Conservation (phyloP, 2,797 vertebrate genomes). For the Schizopygopsis pylzovi region DNA sequence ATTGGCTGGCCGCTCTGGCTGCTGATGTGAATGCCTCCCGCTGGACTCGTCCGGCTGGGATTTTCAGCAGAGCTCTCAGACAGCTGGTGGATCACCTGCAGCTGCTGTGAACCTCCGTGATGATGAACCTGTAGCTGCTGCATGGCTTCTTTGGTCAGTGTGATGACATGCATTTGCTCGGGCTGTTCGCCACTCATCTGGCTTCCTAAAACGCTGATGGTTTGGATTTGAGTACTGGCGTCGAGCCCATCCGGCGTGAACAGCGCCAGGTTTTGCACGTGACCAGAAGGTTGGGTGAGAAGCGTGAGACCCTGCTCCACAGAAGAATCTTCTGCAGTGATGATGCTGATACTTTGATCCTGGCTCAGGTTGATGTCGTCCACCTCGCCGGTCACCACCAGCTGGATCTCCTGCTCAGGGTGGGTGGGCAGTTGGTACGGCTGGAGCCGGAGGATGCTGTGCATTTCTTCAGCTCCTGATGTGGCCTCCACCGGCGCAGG, state of each 20-base stretch:
- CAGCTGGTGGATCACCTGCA: constrained; percentile 71
- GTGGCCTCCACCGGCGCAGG: constrained; percentile 39
- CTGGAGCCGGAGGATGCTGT: constrained; percentile 87
- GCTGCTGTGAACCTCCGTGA: constrained; percentile 77
- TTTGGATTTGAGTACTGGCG: constrained; percentile 79
- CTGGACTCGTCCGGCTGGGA: constrained; percentile 73
- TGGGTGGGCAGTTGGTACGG: constrained; percentile 84
- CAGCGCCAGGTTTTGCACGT: constrained; percentile 84
- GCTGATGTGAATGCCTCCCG: constrained; percentile 69
- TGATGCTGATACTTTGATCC: constrained; percentile 86
- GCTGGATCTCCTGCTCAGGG: constrained; percentile 89
- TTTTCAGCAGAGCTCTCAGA: constrained; percentile 62
- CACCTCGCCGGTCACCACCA: constrained; percentile 87
- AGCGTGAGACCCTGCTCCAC: constrained; percentile 78
- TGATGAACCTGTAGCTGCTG: constrained; percentile 88
- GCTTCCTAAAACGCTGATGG: constrained; percentile 79
- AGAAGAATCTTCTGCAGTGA: constrained; percentile 74
- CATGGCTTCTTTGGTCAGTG: constrained; percentile 90
- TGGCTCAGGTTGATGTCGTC: constrained; percentile 86
- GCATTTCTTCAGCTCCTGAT: constrained; percentile 76
- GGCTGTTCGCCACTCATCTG: constrained; percentile 75
- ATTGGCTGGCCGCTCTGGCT: constrained; percentile 76
- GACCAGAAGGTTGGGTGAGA: constrained; percentile 81
- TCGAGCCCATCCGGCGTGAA: constrained; percentile 80
- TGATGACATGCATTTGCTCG: constrained; percentile 93